Evolutionary conservation across 2,888 invertebrate species (phyloP), one percentile per base, ranked within the genome.

Genomic region (Meganola albula): DNA sequence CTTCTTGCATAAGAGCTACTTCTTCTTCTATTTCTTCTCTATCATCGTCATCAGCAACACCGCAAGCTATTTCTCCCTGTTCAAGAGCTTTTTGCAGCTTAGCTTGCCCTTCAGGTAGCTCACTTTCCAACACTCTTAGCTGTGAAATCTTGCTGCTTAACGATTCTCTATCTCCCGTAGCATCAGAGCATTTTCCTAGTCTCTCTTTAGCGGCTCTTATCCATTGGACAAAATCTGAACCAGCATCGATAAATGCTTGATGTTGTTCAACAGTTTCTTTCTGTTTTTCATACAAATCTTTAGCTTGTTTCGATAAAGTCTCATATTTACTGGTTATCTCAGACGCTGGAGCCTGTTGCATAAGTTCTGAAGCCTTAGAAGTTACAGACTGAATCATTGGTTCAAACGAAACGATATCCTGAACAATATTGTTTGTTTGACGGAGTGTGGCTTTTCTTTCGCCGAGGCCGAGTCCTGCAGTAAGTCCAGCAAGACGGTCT

Each of bases 381-480:
- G 95, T 92, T 22, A 97, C 96, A 24, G 97, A 97, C 73, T 97
- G 96, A 58, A 98, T 96, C 95, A 98, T 97, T 29, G 97, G 97
- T 74, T 98, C 97, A 78, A 97, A 96, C 31, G 97, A 95, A 49
- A 96, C 95, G 65, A 98, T 97, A 78, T 98, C 98, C 83, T 97
- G 97, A 24, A 97, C 96, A 64, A 97, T 95, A 73, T 95, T 96
- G 80, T 96, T 95, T 35, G 96, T 96, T 82, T 95, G 94, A 50
- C 96, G 89, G 25, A 97, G 88, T 58, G 93, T 94, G 4, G 96
- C 96, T 76, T 95, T 96, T 33, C 95, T 88, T 71, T 96, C 96
- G 30, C 94, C 95, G 27, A 94, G 90, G 33, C 92, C 92, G 16
- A 95, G 82, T 10, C 90, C 90, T 3, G 93, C 90, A 40, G 93